Conservation (phyloP, 2,797 vertebrate species). For the Gymnopithys bicolor region DNA sequence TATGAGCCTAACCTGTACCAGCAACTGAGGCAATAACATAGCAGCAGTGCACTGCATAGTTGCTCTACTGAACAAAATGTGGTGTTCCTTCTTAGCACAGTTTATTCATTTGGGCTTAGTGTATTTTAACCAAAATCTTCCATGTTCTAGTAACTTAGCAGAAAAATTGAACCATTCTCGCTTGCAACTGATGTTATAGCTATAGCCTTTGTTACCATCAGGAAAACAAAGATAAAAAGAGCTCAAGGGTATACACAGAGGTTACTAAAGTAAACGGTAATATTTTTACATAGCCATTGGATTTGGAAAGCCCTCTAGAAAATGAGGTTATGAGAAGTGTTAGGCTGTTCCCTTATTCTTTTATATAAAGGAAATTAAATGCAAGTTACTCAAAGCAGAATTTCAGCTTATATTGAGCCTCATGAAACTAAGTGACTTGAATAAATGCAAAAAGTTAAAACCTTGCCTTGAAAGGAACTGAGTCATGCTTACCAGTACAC, state of each 20-base stretch:
- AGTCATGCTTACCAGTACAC: not conserved
- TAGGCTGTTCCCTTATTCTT: not conserved
- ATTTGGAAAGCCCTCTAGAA: not conserved
- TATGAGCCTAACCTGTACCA: not conserved
- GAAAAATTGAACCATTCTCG: not conserved
- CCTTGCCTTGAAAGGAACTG: not conserved
- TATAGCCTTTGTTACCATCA: not conserved
- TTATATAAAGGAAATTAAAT: not conserved
- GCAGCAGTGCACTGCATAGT: not conserved
- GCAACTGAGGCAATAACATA: not conserved
- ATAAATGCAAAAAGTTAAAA: slow-evolving; percentile 25
- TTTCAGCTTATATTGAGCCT: not conserved
- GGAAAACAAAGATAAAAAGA: not conserved
- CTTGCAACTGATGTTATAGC: not conserved
- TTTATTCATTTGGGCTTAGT: not conserved
- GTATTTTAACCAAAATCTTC: not conserved
- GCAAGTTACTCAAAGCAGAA: not conserved
- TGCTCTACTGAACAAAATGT: not conserved
- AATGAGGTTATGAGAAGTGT: not conserved
- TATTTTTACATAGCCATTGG: not conserved
- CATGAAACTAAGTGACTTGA: not conserved
- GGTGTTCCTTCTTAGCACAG: not conserved
- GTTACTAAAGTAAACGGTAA: not conserved
- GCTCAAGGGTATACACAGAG: not conserved
- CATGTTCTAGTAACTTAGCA: not conserved